Percentiles rank a stretch among this genome's conserved stretches.
Conservation (phyloP, 2,113 vertebrate genomes). For the Aplodontia rufa region DNA sequence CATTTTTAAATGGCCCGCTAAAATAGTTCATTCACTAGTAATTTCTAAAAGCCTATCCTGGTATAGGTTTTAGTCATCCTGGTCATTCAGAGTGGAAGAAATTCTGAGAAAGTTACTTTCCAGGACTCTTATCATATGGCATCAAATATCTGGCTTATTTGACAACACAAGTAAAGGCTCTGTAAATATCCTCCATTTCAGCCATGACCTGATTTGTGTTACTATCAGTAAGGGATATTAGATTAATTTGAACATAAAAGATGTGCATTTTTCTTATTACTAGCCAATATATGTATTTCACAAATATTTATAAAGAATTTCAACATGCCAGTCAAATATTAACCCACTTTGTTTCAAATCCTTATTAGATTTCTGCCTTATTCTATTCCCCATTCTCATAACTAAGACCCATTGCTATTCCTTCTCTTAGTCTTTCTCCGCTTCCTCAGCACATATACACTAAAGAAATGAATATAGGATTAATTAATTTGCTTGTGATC, state of each 20-base stretch:
- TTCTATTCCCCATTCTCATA: not conserved
- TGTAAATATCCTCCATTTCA: not conserved
- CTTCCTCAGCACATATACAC: not conserved
- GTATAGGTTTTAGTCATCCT: not conserved
- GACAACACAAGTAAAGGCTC: not conserved
- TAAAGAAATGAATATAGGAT: not conserved
- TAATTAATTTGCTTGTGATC: not conserved
- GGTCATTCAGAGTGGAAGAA: not conserved
- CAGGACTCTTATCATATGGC: not conserved
- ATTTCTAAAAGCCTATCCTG: not conserved
- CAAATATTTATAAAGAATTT: slow-evolving; percentile 6
- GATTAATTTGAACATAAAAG: not conserved
- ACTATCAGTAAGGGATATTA: not conserved
- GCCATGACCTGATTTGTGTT: not conserved
- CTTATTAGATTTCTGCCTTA: slow-evolving; percentile 29
- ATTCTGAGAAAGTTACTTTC: not conserved
- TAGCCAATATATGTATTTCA: not conserved
- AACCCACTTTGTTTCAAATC: not conserved
- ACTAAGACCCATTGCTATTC: not conserved
- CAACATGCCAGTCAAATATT: not conserved
- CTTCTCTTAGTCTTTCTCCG: not conserved
- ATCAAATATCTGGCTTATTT: not conserved
- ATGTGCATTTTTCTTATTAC: not conserved
- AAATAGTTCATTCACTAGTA: not conserved
- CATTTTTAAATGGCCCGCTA: not conserved